These are phyloP conservation scores for Elgonia sp. DNA, from an alignment of 2,888 invertebrate genomes.

Conservation along the genomic window DNA sequence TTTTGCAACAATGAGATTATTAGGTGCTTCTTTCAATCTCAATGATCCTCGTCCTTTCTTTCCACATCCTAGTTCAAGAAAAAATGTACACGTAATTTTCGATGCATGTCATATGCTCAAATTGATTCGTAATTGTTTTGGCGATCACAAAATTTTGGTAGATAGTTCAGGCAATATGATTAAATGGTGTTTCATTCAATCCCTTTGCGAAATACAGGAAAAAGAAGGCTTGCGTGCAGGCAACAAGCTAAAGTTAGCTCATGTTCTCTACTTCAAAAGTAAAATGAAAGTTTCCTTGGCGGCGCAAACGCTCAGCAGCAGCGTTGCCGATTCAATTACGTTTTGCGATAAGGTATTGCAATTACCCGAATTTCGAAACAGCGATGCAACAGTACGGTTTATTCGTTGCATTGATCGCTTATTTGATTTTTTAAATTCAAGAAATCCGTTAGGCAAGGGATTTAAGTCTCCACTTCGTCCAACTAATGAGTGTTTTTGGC, in stretches of 20 bases:
- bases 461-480: constrained; percentile 41
- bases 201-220: constrained; percentile 18
- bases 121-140: constrained; percentile 41
- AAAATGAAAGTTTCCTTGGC: constrained; percentile 79
- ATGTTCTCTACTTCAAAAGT: constrained; percentile 62
- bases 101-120: constrained; percentile 59
- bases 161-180: background rate
- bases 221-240: constrained; percentile 57
- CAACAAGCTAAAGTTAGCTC: constrained; percentile 55
- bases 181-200: constrained; percentile 25
- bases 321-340: constrained; percentile 78
- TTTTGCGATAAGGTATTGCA: constrained; percentile 60
- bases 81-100: constrained; percentile 40
- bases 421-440: constrained; percentile 58
- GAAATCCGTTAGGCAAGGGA: constrained; percentile 31
- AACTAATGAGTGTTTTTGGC: constrained; percentile 47
- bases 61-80: background rate
- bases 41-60: constrained; percentile 32
- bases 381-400: constrained; percentile 43
- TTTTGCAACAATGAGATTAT: constrained; percentile 46
- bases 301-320: constrained; percentile 78
- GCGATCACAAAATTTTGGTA: constrained; percentile 7
- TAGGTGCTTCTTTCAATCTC: constrained; percentile 48
- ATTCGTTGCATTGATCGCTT: constrained; percentile 41
- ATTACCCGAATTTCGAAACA: background rate